phyloP scores from a whole-genome alignment of 2,113 vertebrate genomes.

The Hemiscyllium ocellatum region DNA sequence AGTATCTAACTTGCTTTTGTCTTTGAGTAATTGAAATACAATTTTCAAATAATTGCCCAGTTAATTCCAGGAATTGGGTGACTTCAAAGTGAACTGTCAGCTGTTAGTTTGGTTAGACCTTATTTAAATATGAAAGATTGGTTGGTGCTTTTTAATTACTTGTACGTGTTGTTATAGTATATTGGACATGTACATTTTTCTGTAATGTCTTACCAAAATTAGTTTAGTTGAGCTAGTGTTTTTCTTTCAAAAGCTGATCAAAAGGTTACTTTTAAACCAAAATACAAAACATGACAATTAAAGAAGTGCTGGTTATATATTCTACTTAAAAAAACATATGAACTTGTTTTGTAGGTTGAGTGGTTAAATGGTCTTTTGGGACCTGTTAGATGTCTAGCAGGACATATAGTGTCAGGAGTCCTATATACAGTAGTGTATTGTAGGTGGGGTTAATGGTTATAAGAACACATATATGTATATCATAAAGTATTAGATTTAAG shows the following conservation, averaged over 20 bases:
- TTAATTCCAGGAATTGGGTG: conserved; percentile 53
- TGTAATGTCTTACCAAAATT: conserved; percentile 25
- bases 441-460: conserved; percentile 62
- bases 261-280: conserved; percentile 18
- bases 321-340: neutral
- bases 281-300: neutral
- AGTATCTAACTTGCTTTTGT: neutral
- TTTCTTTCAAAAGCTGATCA: neutral
- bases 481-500: conserved; percentile 49
- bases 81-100: conserved; percentile 46
- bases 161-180: conserved; percentile 31
- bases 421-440: conserved; percentile 54
- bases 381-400: conserved; percentile 63
- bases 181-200: conserved; percentile 30
- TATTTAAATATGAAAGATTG: conserved; percentile 69
- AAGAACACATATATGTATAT: conserved; percentile 52
- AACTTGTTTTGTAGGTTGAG: conserved; percentile 20
- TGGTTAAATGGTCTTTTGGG: conserved; percentile 43
- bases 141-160: conserved; percentile 27
- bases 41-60: conserved; percentile 35
- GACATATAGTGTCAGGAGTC: conserved; percentile 63
- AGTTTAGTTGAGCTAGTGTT: neutral
- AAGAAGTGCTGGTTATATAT: conserved; percentile 2
- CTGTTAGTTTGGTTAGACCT: conserved; percentile 64
- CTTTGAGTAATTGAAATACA: neutral